Conservation (phyloP, 2,797 vertebrate genomes). For the Protosalanx chinensis region DNA sequence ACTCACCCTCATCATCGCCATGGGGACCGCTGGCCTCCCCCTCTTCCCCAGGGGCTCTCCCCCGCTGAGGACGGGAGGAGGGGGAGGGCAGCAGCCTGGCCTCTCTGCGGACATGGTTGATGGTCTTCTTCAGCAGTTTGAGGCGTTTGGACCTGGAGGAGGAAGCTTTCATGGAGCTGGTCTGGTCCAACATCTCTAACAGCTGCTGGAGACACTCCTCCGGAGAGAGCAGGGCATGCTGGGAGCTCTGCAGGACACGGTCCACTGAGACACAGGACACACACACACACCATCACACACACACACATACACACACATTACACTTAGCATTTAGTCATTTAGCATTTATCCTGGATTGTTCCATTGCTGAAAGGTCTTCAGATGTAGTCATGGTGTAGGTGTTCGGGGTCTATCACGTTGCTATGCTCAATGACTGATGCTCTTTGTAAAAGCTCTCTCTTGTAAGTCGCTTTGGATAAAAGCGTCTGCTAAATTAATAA, state of each 20-base stretch:
- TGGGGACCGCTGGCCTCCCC: constrained; percentile 53
- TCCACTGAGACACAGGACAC: constrained; percentile 76
- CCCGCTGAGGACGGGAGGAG: constrained; percentile 40
- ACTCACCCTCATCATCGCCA: not conserved
- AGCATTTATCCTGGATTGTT: too few species aligned
- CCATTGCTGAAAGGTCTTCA: too few species aligned
- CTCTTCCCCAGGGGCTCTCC: constrained; percentile 64
- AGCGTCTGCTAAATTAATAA: too few species aligned
- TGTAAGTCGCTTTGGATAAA: too few species aligned
- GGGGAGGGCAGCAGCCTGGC: constrained; percentile 74
- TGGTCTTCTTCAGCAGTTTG: constrained; percentile 92
- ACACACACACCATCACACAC: too few species aligned
- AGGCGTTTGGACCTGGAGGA: constrained; percentile 92
- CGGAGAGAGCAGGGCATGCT: constrained; percentile 79
- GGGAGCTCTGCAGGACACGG: constrained; percentile 84
- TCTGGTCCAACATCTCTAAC: constrained; percentile 92
- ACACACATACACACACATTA: too few species aligned
- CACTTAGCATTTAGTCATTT: too few species aligned
- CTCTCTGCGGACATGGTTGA: constrained; percentile 82
- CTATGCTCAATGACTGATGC: too few species aligned
- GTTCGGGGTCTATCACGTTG: too few species aligned
- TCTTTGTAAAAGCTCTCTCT: too few species aligned
- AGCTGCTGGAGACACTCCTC: constrained; percentile 91
- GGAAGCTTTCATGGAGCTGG: constrained; percentile 92
- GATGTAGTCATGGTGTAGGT: too few species aligned